Conservation (phyloP, 2,797 vertebrate species). For the Aulostomus chinensis region DNA sequence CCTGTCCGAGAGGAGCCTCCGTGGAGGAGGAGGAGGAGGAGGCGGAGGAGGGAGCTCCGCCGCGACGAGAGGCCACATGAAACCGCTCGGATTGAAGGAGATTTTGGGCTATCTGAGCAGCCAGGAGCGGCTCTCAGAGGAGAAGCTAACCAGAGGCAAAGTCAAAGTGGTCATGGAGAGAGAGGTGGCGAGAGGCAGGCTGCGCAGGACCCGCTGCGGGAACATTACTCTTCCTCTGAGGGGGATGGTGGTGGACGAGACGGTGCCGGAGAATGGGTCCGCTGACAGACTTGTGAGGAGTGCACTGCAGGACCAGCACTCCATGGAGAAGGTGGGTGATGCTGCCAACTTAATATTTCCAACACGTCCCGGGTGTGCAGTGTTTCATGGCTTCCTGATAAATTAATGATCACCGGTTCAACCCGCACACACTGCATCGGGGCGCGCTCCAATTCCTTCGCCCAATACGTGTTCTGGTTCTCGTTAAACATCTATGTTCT, state of each 20-base stretch:
- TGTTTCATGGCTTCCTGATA: constrained; percentile 12
- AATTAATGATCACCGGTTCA: constrained; percentile 41
- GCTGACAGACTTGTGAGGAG: constrained; percentile 60
- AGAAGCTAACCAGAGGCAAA: constrained; percentile 85
- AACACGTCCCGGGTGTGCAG: constrained; percentile 53
- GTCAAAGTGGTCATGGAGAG: constrained; percentile 84
- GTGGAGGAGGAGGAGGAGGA: too few species aligned
- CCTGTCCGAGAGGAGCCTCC: constrained; percentile 65
- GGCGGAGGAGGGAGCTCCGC: constrained; percentile 43
- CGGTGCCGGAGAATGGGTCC: constrained; percentile 36
- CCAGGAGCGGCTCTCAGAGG: constrained; percentile 73
- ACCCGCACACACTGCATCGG: constrained; percentile 3
- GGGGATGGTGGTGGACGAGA: constrained; percentile 52
- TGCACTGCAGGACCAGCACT: constrained; percentile 71
- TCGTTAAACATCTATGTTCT: neutral
- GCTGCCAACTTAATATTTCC: constrained; percentile 70
- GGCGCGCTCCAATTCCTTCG: constrained; percentile 16
- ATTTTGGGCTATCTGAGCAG: constrained; percentile 83
- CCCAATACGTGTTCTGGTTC: neutral
- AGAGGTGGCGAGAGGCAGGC: constrained; percentile 82
- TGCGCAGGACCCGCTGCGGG: constrained; percentile 85
- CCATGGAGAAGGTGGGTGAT: constrained; percentile 71
- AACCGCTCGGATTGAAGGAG: constrained; percentile 84
- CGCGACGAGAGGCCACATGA: constrained; percentile 68
- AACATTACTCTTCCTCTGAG: constrained; percentile 75